These are phyloP conservation scores for Paratrypauchen microcephalus DNA, from an alignment of 2,797 vertebrate species.

Conservation along the genomic window DNA sequence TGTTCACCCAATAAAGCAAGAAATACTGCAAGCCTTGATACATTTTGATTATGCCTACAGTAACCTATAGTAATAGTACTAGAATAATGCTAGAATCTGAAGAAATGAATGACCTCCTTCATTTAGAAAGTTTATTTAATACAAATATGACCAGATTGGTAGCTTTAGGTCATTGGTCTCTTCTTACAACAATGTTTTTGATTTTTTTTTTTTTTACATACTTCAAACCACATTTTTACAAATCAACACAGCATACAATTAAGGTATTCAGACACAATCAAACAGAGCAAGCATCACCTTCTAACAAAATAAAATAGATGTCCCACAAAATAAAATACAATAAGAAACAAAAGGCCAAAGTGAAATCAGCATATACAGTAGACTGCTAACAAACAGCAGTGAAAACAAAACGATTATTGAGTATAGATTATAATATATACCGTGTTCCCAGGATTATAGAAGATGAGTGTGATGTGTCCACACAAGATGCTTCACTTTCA, in stretches of 20 bases:
- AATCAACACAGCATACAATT: constrained; percentile 72
- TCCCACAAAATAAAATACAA: constrained; percentile 41
- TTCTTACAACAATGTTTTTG: constrained; percentile 62
- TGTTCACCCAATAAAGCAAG: constrained; percentile 16
- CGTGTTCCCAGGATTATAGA: constrained; percentile 13
- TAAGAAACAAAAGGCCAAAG: constrained; percentile 66
- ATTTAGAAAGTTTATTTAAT: constrained; percentile 75
- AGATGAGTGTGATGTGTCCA: constrained; percentile 75
- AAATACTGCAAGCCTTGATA: constrained; percentile 12
- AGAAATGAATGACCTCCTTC: constrained; percentile 27
- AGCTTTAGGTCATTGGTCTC: constrained; percentile 48
- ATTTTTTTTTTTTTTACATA: constrained; percentile 60
- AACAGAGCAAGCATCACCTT: constrained; percentile 55
- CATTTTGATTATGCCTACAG: constrained; percentile 32
- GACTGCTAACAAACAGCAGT: constrained; percentile 52
- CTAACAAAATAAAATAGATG: constrained; percentile 40
- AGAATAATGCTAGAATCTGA: neutral
- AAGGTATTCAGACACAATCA: constrained; percentile 63
- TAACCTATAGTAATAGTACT: too few relatives aligned
- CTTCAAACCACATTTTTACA: constrained; percentile 68
- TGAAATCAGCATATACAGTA: constrained; percentile 53
- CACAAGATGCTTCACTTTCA: constrained; percentile 89
- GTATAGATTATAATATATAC: constrained; percentile 44
- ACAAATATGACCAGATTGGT: constrained; percentile 64
- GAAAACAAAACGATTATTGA: constrained; percentile 42